Base-by-base conservation (phyloP, 2,888 invertebrate species). In the Anticlea derivata region DNA sequence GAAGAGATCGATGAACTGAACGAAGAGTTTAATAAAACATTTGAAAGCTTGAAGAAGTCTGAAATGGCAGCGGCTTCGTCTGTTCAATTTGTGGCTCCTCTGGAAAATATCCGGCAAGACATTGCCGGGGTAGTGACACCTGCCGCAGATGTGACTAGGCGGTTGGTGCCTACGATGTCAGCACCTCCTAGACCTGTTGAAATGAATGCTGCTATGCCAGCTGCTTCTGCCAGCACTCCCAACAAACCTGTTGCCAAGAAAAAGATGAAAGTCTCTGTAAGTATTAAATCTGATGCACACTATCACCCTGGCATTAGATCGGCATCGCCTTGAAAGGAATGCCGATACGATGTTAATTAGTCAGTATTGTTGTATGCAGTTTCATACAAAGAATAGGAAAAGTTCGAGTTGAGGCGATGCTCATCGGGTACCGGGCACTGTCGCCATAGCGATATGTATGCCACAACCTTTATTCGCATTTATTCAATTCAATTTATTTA, bases 1-100 rank as follows among this genome's bases (percentile, higher is more conserved):
- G 79, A 80, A 17, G 88, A 89, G 48, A 82, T 88, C 33, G 88
- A 89, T 39, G 83, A 86, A 41, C 60, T 90, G n/a, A 90, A 90
- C 55, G 77, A 73, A 43, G 86, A 89, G 63, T 90, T 90, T 45
- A 76, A 84, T 60, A 83, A 77, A 46, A 90, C 89, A 7, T 89
- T 90, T 75, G 87, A 85, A 31, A 76, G 59, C 13, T 66, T 88
- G 43, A 80, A 82, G 43, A 78, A 73, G 27, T 60, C 68, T n/a
- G 72, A 78, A 11, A 49, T 35, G 10, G 39, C 52, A 23, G 48
- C 58, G 4, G 30, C 51, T 7, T 27, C 38, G 8, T 17, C 40
- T 5, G 59, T 61, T 4, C 60, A 74, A 10, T 60, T 73, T 55
- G 60, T 64, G 11, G 64, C 67, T 4, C 73, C 80, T 0, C 47